These are phyloP conservation scores for Sarcophaga peregrina DNA, from an alignment of 1,140 invertebrate species.

Conservation along the genomic window DNA sequence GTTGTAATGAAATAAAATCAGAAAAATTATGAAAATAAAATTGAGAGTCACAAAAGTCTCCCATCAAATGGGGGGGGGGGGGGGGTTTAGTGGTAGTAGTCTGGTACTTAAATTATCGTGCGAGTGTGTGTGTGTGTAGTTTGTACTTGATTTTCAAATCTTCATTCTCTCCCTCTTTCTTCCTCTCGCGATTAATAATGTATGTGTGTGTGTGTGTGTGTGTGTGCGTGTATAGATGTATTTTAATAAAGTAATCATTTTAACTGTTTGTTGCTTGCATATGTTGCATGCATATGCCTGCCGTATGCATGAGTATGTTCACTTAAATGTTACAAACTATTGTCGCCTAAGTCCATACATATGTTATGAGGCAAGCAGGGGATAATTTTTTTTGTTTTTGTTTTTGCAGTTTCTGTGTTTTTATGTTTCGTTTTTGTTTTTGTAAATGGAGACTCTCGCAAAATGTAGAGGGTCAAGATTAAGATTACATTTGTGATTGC, in stretches of 20 bases:
- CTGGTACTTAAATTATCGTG: not conserved
- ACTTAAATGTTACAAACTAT: no score
- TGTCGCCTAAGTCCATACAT: no score
- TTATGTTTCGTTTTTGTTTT: not conserved
- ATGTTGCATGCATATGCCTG: not conserved
- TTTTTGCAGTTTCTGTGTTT: no score
- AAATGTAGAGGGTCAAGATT: slow-evolving; percentile 38
- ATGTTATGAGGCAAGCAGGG: no score
- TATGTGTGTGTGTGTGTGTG: not conserved
- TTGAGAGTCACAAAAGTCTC: no score
- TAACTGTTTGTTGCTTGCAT: not conserved
- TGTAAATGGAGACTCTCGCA: slow-evolving; percentile 9
- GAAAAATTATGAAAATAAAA: no score
- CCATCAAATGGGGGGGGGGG: no score
- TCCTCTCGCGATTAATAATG: not conserved
- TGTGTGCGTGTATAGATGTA: not conserved
- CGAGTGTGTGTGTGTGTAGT: not conserved
- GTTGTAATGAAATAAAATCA: no score
- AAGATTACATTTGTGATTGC: not conserved
- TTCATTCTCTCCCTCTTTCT: not conserved
- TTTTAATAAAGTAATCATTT: slow-evolving; percentile 6
- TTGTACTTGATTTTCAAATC: not conserved
- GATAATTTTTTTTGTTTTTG: not conserved
- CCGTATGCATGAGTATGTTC: not conserved
- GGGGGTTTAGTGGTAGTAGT: no score